These are phyloP conservation scores for Plebejus argus DNA, from an alignment of 2,888 invertebrate species.

Conservation along the genomic window DNA sequence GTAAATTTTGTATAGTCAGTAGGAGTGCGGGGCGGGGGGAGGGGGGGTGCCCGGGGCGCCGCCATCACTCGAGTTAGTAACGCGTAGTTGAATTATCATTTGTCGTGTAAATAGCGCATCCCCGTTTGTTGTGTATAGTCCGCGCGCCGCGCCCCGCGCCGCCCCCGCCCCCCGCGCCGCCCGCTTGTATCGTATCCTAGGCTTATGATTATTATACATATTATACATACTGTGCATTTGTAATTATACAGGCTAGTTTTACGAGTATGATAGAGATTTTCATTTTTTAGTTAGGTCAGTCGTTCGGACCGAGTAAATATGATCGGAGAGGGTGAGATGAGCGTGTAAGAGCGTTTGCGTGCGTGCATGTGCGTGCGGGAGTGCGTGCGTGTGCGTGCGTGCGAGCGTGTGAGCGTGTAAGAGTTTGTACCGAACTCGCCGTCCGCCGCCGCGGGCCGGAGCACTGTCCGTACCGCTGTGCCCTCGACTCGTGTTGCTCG, in stretches of 20 bases:
- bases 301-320: constrained; percentile 51
- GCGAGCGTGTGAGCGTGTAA: constrained; percentile 35
- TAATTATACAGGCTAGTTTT: constrained; percentile 76
- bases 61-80: constrained; percentile 51
- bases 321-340: constrained; percentile 41
- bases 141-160: constrained; percentile 34
- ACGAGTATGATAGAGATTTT: constrained; percentile 72
- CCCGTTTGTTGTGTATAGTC: constrained; percentile 38
- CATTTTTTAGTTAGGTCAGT: constrained; percentile 59
- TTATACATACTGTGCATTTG: constrained; percentile 76
- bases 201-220: constrained; percentile 72
- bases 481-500: background rate
- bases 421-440: constrained; percentile 35
- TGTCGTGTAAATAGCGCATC: constrained; percentile 48
- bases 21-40: constrained; percentile 39
- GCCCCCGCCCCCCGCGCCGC: constrained; percentile 41
- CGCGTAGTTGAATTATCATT: constrained; percentile 57
- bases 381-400: constrained; percentile 34
- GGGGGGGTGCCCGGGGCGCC: constrained; percentile 41
- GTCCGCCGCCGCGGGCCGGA: constrained; percentile 37
- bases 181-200: constrained; percentile 71
- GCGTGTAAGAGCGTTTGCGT: constrained; percentile 41
- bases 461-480: constrained; percentile 24
- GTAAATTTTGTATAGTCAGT: constrained; percentile 59
- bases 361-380: constrained; percentile 36